Base-by-base conservation (phyloP, 2,797 vertebrate genomes). In the Potorous gilbertii region DNA sequence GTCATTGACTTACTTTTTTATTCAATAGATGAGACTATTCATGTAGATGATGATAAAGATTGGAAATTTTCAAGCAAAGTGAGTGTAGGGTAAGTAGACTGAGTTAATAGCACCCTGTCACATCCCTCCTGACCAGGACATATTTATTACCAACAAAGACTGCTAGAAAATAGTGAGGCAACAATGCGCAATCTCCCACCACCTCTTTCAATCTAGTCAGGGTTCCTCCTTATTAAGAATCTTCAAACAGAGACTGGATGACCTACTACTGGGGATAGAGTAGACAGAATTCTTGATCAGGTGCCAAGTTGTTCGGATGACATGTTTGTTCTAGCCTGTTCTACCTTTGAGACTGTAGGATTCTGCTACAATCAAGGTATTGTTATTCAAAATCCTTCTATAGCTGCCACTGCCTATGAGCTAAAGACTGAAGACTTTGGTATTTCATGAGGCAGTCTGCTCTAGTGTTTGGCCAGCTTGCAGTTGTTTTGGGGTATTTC, bases 41-140 rank as follows among this genome's bases (percentile, higher is more conserved):
- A 74, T 2, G 54, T 54, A 97, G 46, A 18, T 97, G 92, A 96
- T 92, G 31, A 4, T 56, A 56, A 94, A 81, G 96, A 94, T 31
- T 94, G 52, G 57, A 92, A 95, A 93, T 90, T 90, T 54, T 95
- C 94, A 94, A 95, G 74, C 9, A 55, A 94, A n/a, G 54, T 46
- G 93, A 87, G n/a, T 55, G 87, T 46, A 91, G 62, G 28, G 28
- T 46, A 94, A 92, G 55, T 52, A 95, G 59, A 6, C 52, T 52
- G 21, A 18, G 34, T 59, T 92, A 34, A 89, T 92, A 93, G 50
- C n/a, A 94, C 54, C 13, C 87, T 93, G 94, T 56, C 59, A 54
- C 90, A 52, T 5, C 56, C 90, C 11, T 4, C 92, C 96, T 93
- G 34, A 91, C 56, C 18, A 27, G 9, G 74, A 46, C 9, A 27